phyloP scores from a whole-genome alignment of 2,888 invertebrate genomes.

The Apamea monoglypha region DNA sequence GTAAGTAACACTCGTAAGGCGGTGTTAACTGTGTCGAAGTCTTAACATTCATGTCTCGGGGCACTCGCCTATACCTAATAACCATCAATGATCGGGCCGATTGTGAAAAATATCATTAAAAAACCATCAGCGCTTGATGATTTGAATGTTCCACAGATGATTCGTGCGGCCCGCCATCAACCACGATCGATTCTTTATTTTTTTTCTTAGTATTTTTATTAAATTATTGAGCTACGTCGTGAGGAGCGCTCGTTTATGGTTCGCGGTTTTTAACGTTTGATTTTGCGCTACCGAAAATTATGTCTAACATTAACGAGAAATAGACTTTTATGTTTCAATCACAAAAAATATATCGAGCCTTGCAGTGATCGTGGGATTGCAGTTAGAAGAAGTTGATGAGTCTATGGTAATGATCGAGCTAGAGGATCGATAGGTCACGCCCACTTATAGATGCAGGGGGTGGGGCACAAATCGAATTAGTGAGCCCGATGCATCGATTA shows the following conservation, averaged over 20 bases:
- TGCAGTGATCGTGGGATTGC: slow-evolving; percentile 38
- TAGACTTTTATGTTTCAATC: slow-evolving; percentile 15
- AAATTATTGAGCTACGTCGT: slow-evolving; percentile 84
- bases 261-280: slow-evolving; percentile 67
- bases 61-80: slow-evolving; percentile 88
- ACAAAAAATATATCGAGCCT: slow-evolving; percentile 30
- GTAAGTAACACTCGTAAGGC: slow-evolving; percentile 63
- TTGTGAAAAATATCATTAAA: slow-evolving; percentile 91
- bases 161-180: slow-evolving; percentile 86
- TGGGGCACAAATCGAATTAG: slow-evolving; percentile 89
- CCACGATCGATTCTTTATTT: slow-evolving; percentile 88
- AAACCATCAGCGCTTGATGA: slow-evolving; percentile 90
- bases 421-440: slow-evolving; percentile 87
- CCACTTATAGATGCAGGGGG: slow-evolving; percentile 85
- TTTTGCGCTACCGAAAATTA: slow-evolving; percentile 69
- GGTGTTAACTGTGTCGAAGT: slow-evolving; percentile 72
- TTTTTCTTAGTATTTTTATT: slow-evolving; percentile 82
- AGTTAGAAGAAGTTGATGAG: slow-evolving; percentile 61
- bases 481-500: slow-evolving; percentile 88
- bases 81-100: slow-evolving; percentile 89
- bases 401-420: slow-evolving; percentile 77
- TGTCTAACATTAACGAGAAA: slow-evolving; percentile 23
- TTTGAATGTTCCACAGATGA: slow-evolving; percentile 86
- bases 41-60: slow-evolving; percentile 82
- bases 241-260: slow-evolving; percentile 72